Conservation (phyloP, 2,113 vertebrate genomes). For the Dicrurus megarhynchus region DNA sequence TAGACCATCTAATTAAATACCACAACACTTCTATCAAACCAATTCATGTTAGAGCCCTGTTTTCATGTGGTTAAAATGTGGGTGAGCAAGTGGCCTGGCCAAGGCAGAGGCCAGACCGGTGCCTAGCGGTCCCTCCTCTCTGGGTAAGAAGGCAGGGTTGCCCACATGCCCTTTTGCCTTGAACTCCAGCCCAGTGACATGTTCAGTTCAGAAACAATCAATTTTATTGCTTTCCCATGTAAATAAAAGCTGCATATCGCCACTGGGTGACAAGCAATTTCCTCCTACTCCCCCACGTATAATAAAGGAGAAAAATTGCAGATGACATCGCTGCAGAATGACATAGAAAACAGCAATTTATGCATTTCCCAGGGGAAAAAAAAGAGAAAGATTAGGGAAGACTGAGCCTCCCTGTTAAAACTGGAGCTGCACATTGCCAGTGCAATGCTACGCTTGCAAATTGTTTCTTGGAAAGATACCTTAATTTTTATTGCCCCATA, state of each 20-base stretch:
- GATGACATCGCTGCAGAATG: not conserved
- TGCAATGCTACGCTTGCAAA: not conserved
- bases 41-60: not conserved
- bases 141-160: not conserved
- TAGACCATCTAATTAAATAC: not conserved
- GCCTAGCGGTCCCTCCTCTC: not conserved
- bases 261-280: slow-evolving; percentile 31
- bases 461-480: not conserved
- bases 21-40: not conserved
- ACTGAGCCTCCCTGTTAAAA: not conserved
- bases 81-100: not conserved
- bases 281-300: not conserved
- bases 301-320: not conserved
- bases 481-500: not conserved
- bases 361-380: not conserved
- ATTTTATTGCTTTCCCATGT: slow-evolving; percentile 35
- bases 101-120: not conserved
- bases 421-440: not conserved
- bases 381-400: not conserved
- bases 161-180: not conserved
- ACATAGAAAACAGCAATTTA: not conserved
- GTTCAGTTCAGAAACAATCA: not conserved
- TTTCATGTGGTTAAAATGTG: not conserved
- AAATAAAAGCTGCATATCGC: slow-evolving; percentile 7
- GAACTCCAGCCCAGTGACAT: not conserved